Conservation (phyloP, 2,888 invertebrate species). For the Athrips mouffetella region DNA sequence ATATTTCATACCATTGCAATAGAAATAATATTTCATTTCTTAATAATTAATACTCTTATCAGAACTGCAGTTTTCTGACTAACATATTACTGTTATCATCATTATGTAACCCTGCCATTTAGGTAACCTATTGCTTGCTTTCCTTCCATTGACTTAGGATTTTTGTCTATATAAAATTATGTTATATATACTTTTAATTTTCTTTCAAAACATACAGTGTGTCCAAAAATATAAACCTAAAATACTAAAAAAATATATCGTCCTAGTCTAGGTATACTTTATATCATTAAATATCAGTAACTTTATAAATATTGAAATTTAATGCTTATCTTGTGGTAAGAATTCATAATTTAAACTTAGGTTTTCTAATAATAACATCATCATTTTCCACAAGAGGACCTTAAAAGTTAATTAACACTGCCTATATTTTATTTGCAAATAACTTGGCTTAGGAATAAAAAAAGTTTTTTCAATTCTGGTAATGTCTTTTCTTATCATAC, state of each 20-base stretch:
- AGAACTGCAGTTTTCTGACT: neutral
- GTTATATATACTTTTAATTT: neutral
- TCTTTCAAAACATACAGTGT: conserved; percentile 2
- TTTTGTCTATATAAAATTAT: neutral
- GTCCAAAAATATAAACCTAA: neutral
- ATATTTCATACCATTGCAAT: conserved; percentile 1
- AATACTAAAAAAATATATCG: neutral
- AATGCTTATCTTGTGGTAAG: too few relatives aligned
- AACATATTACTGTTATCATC: neutral
- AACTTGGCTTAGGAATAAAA: neutral
- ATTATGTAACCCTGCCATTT: conserved; percentile 2
- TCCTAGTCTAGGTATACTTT: too few relatives aligned
- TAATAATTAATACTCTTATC: neutral
- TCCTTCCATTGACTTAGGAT: neutral
- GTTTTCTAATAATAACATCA: too few relatives aligned
- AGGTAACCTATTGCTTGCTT: neutral
- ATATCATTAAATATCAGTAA: neutral
- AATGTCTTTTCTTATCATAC: neutral
- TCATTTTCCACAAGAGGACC: too few relatives aligned
- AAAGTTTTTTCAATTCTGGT: neutral
- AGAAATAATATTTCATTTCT: conserved; percentile 19
- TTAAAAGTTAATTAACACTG: neutral
- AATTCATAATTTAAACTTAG: too few relatives aligned
- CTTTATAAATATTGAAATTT: neutral
- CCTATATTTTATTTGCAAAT: neutral